Evolutionary conservation across 2,797 vertebrate genomes (phyloP).

Genomic region (Scleropages formosus): DNA sequence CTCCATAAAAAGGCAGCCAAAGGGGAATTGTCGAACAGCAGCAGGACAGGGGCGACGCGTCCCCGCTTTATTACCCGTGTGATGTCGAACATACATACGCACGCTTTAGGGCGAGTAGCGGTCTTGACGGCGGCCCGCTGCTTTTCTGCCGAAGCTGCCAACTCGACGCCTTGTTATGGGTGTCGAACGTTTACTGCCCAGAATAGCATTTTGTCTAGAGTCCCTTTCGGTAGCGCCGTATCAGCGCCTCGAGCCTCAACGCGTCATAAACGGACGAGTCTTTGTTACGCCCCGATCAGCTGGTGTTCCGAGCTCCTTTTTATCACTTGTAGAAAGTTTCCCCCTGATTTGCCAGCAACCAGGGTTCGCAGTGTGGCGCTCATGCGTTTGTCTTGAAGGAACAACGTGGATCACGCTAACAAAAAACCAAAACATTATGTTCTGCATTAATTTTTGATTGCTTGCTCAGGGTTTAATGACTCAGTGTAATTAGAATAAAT

Average conservation of each 20-base stretch:
- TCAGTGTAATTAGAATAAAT: background rate
- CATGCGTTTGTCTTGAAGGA: background rate
- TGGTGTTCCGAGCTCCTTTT: background rate
- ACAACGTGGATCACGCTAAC: background rate
- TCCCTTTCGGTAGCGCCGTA: slow-evolving; percentile 11
- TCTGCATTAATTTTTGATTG: background rate
- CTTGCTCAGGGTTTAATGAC: background rate
- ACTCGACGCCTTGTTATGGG: slow-evolving; percentile 6
- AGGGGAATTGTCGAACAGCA: slow-evolving; percentile 35
- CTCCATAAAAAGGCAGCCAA: slow-evolving; percentile 38
- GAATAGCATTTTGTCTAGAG: slow-evolving; percentile 11
- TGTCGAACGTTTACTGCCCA: slow-evolving; percentile 15
- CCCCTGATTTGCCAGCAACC: no score
- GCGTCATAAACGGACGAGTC: background rate
- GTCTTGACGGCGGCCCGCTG: slow-evolving; percentile 28
- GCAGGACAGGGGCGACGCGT: slow-evolving; percentile 12
- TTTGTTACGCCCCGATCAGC: background rate
- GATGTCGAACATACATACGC: slow-evolving; percentile 36
- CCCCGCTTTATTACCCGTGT: slow-evolving; percentile 24
- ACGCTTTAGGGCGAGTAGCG: slow-evolving; percentile 11
- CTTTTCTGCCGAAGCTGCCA: slow-evolving; percentile 27
- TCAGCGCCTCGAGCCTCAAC: background rate
- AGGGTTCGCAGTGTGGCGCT: no score
- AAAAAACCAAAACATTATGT: background rate
- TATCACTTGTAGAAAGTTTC: background rate